phyloP scores from a whole-genome alignment of 2,113 vertebrate species.

The Ceyx margarethae region DNA sequence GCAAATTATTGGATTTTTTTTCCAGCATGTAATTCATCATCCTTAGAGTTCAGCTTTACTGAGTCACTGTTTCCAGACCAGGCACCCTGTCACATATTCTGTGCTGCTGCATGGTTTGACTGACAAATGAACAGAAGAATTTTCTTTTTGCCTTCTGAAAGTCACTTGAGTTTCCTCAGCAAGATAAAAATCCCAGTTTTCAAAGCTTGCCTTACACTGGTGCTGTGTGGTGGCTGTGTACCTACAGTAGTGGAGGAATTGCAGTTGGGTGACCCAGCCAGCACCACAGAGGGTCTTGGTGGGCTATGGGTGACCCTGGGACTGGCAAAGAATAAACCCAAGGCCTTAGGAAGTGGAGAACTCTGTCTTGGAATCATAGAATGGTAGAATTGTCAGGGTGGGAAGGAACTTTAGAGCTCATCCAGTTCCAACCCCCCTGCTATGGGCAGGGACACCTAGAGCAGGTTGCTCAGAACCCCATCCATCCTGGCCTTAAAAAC shows the following conservation, averaged over 20 bases:
- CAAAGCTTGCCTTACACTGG: background rate
- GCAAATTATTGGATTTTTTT: conserved; percentile 16
- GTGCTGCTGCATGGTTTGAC: background rate
- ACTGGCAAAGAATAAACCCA: background rate
- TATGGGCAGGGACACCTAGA: no score
- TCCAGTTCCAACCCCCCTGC: no score
- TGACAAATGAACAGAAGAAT: background rate
- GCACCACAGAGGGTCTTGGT: background rate
- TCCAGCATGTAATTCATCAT: conserved; percentile 2
- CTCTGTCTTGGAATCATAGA: background rate
- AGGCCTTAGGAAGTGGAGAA: background rate
- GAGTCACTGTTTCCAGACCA: background rate
- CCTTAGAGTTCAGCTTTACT: background rate
- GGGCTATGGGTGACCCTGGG: background rate
- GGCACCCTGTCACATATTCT: background rate
- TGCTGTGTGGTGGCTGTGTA: background rate
- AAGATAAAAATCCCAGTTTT: background rate
- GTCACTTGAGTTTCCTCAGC: background rate
- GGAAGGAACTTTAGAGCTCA: no score
- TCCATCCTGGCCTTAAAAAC: no score
- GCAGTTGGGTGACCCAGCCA: background rate
- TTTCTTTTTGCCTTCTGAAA: background rate
- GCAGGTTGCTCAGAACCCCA: no score
- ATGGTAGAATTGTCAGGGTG: no score
- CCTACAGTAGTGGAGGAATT: background rate